Evolutionary conservation across 2,888 invertebrate species (phyloP).

Genomic region (Cephus pulcher): DNA sequence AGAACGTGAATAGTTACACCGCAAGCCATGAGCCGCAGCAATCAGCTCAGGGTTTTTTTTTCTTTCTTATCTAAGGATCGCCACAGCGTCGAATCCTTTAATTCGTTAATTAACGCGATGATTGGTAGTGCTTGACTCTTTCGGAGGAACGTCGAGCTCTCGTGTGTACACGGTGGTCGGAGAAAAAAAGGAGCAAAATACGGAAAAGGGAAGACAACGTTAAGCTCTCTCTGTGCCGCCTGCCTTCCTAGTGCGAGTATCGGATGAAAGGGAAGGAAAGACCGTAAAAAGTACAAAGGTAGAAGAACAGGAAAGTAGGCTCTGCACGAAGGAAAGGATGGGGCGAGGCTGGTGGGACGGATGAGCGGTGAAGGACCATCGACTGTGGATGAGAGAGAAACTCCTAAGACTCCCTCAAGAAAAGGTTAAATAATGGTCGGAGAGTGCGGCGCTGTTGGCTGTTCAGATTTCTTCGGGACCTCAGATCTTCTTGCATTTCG

Average conservation of each 20-base stretch:
- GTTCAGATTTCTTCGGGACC: slow-evolving; percentile 62
- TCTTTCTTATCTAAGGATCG: too few relatives aligned
- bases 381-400: slow-evolving; percentile 46
- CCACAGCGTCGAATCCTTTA: slow-evolving; percentile 44
- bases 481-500: slow-evolving; percentile 19
- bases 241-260: too few relatives aligned
- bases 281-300: background rate
- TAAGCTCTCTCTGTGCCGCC: slow-evolving; percentile 17
- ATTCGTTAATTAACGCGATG: slow-evolving; percentile 60
- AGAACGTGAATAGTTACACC: background rate
- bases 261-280: background rate
- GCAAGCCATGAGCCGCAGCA: too few relatives aligned
- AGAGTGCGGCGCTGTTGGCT: slow-evolving; percentile 58
- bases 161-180: slow-evolving; percentile 48
- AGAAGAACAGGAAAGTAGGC: slow-evolving; percentile 5
- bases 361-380: slow-evolving; percentile 47
- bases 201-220: slow-evolving; percentile 38
- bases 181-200: slow-evolving; percentile 17
- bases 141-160: slow-evolving; percentile 27
- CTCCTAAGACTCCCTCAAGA: slow-evolving; percentile 57
- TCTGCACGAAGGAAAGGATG: background rate
- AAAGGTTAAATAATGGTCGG: slow-evolving; percentile 61
- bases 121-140: slow-evolving; percentile 19
- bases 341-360: background rate
- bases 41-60: too few relatives aligned